Percentiles rank a stretch among this genome's conserved stretches.
Evolutionary conservation across 2,113 vertebrate species (phyloP).

Genomic region (Antennarius striatus): DNA sequence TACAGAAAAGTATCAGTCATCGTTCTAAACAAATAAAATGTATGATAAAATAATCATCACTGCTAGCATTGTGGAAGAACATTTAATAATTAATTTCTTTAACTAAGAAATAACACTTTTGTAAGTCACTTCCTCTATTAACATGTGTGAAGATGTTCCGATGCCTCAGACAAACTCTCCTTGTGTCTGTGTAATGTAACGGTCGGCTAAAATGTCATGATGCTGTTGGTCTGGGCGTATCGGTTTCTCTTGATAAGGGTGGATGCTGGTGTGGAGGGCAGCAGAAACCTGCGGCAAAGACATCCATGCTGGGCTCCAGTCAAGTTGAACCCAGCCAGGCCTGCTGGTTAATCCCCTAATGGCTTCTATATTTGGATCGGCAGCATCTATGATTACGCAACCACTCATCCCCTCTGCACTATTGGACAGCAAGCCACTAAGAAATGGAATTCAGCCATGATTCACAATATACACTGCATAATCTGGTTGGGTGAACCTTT

Average conservation of each 20-base stretch:
- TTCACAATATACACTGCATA: constrained; percentile 10
- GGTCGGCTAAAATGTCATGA: constrained; percentile 9
- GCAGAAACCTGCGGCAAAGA: constrained; percentile 49
- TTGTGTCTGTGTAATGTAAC: constrained; percentile 5
- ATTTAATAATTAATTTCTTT: not conserved
- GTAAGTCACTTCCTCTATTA: not conserved
- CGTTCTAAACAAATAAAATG: not conserved
- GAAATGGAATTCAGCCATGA: constrained; percentile 38
- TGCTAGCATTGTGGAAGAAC: not conserved
- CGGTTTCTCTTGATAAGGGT: constrained; percentile 14
- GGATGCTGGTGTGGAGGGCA: constrained; percentile 21
- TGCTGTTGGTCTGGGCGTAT: constrained; percentile 32
- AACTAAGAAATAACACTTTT: not conserved
- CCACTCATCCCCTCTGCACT: constrained; percentile 47
- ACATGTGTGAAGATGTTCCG: not conserved
- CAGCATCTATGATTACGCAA: constrained; percentile 72
- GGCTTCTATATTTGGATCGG: constrained; percentile 79
- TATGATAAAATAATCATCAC: not conserved
- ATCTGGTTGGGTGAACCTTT: constrained; percentile 18
- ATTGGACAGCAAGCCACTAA: constrained; percentile 43
- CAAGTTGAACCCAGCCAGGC: constrained; percentile 48
- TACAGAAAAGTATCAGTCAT: not conserved
- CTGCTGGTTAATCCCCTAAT: constrained; percentile 76
- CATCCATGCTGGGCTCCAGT: constrained; percentile 43
- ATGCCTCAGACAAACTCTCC: constrained; percentile 3